These are phyloP conservation scores for Toxonevra muliebris DNA, from an alignment of 2,888 invertebrate species.

Conservation along the genomic window DNA sequence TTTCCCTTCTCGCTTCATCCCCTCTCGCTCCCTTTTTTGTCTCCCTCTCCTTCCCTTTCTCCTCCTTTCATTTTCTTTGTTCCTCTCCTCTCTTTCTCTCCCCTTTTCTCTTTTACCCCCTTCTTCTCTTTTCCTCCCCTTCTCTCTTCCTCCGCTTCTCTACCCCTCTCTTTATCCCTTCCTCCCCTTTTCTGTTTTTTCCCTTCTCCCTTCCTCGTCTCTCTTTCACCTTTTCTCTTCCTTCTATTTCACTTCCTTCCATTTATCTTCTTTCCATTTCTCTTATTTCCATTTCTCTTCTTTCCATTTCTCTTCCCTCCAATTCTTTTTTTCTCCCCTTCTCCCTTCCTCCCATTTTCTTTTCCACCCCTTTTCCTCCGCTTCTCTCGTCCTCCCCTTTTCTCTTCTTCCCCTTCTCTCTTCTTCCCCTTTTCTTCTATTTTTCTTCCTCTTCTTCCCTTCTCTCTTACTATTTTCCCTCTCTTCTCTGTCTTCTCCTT, in stretches of 20 bases:
- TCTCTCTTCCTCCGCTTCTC: background rate
- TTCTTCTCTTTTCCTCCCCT: slow-evolving; percentile 8
- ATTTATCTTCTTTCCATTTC: background rate
- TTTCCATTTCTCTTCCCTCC: background rate
- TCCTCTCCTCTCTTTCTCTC: slow-evolving; percentile 1
- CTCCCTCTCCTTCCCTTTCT: too few relatives aligned
- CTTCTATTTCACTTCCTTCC: slow-evolving; percentile 9
- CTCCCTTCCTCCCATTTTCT: background rate
- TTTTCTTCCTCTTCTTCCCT: too few relatives aligned
- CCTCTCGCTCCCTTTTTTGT: too few relatives aligned
- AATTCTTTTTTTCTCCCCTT: background rate
- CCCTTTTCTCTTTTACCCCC: slow-evolving; percentile 7
- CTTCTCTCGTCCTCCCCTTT: too few relatives aligned
- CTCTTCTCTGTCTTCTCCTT: too few relatives aligned
- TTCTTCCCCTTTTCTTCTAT: too few relatives aligned
- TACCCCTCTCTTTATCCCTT: background rate
- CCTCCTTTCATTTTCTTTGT: too few relatives aligned
- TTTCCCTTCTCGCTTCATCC: too few relatives aligned
- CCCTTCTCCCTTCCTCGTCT: slow-evolving; percentile 10
- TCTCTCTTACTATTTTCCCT: too few relatives aligned
- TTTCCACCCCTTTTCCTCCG: too few relatives aligned
- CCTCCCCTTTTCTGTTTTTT: background rate
- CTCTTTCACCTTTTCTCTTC: background rate
- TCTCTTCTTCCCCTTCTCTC: too few relatives aligned
- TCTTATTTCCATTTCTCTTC: background rate